Evolutionary conservation across 2,888 invertebrate species (phyloP), one percentile per base, ranked within the genome.

Genomic region (Empis livida): DNA sequence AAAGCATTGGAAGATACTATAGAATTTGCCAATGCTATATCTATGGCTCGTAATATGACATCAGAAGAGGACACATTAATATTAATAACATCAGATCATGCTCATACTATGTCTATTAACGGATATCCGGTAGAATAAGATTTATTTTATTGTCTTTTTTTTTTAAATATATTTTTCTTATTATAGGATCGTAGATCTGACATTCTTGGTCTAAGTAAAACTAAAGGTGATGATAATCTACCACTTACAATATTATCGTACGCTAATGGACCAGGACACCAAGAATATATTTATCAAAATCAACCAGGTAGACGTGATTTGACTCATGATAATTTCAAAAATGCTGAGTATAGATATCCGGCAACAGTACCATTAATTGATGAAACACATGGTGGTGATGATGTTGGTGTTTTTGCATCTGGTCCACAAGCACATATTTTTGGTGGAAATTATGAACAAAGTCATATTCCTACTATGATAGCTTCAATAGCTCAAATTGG

Each of bases 361-460:
- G 71, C 82, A 0, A 65, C 79, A 4, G 77, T 78, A 1, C 84
- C 84, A 0, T 70, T 78, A 45, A 35, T 58, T 0, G 65, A 71
- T 2, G 84, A 83, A 59, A 83, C 83, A 0, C 85, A 85, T 55
- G 83, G 82, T 0, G 83, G 82, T 0, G 87, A 88, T 51, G 88
- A 88, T 60, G 86, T 89, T 1, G 80, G 79, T 0, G 76, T 88
- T 0, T 86, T 80, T 65, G 86, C 87, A 0, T 71, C 67, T 2
- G 89, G 81, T 16, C 88, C 86, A 2, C 81, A 81, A 77, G 72
- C 84, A 0, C 87, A 89, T 59, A 71, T 89, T 1, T 84, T 90
- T 61, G 75, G 76, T 0, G 87, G 88, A 1, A 79, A 78, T 39
- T 80, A 82, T 58, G 85, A 89, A 56, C 85, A 90, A 65, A 80